phyloP scores from a whole-genome alignment of 1,140 invertebrate genomes.

The Drosophila sechellia region DNA sequence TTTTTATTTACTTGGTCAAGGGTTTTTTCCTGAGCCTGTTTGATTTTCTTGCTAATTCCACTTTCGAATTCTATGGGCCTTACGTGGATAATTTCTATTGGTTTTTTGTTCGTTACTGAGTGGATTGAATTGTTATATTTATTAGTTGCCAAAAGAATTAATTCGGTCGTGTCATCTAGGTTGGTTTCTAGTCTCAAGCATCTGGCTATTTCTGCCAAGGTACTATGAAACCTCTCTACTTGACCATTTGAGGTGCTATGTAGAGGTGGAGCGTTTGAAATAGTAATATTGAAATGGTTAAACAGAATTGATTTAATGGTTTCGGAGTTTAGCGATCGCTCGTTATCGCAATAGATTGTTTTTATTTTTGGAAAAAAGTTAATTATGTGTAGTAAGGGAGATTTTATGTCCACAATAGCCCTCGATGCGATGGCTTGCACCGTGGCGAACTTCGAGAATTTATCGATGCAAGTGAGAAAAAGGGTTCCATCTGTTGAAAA shows the following conservation, averaged over 20 bases:
- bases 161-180: too few relatives aligned
- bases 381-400: neutral
- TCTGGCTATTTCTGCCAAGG: neutral
- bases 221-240: neutral
- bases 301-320: too few relatives aligned
- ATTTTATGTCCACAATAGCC: neutral
- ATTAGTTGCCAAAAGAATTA: neutral
- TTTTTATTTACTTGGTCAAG: conserved; percentile 1
- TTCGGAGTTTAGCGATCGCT: too few relatives aligned
- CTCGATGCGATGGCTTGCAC: conserved; percentile 1
- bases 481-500: too few relatives aligned
- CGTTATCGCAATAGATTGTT: too few relatives aligned
- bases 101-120: neutral
- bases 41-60: conserved; percentile 2
- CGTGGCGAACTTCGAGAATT: neutral
- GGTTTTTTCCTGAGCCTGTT: neutral
- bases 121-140: neutral
- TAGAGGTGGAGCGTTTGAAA: neutral
- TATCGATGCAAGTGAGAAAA: too few relatives aligned
- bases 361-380: too few relatives aligned
- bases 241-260: neutral
- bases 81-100: too few relatives aligned
- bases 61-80: neutral
- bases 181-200: neutral
- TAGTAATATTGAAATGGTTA: too few relatives aligned